Evolutionary conservation across 1,140 invertebrate genomes (phyloP).

Genomic region (Onthophagus taurus): DNA sequence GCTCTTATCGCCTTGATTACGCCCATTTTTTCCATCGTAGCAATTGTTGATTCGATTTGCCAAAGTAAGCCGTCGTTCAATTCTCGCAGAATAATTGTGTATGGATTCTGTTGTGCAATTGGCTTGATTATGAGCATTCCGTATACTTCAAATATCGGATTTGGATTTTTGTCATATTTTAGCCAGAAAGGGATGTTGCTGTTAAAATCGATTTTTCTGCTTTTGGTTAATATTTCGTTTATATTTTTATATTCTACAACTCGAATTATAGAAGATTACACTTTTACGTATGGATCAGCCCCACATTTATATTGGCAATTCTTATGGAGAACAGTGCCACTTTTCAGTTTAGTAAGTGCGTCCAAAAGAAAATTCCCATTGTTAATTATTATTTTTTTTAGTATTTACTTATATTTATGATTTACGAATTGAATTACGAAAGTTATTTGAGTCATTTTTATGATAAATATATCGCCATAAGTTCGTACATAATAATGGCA

Average conservation of each 20-base stretch:
- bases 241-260: constrained; percentile 5
- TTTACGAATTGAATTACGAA: no score
- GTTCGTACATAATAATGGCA: no score
- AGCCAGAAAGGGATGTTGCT: not conserved
- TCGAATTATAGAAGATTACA: constrained; percentile 3
- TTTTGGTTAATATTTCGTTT: not conserved
- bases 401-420: constrained; percentile 7
- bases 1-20: not conserved
- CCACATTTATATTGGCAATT: constrained; percentile 2
- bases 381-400: constrained; percentile 3
- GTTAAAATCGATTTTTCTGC: not conserved
- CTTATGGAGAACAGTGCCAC: constrained; percentile 3
- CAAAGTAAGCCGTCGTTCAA: not conserved
- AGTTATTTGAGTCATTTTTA: no score
- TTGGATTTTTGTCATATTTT: not conserved
- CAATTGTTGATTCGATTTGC: not conserved
- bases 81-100: not conserved
- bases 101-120: not conserved
- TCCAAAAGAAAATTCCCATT: no score
- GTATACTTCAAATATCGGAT: not conserved
- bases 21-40: not conserved
- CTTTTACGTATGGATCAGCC: not conserved
- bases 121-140: not conserved
- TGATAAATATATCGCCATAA: no score
- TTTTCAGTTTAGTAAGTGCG: constrained; percentile 5